These are phyloP conservation scores for Chloebia gouldiae DNA, from an alignment of 2,113 vertebrate species.

Conservation along the genomic window DNA sequence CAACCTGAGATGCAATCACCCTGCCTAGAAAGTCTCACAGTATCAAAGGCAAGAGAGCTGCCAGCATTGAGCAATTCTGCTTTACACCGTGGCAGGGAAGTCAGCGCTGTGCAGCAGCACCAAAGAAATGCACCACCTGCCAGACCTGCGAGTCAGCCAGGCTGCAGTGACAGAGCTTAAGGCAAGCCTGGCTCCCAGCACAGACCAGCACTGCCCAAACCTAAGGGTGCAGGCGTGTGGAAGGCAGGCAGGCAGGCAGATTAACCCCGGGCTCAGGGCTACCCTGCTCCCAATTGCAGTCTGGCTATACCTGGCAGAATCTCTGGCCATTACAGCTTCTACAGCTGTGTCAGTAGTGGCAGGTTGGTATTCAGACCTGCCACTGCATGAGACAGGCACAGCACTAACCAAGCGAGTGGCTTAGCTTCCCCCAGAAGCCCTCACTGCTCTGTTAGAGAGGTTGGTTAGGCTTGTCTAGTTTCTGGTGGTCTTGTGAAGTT, in stretches of 20 bases:
- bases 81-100: not conserved
- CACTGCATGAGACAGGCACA: not conserved
- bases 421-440: not conserved
- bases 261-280: no score
- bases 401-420: not conserved
- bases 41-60: not conserved
- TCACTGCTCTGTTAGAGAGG: not conserved
- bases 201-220: not conserved
- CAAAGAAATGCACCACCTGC: not conserved
- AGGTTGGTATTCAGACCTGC: not conserved
- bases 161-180: not conserved
- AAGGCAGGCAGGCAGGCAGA: not conserved
- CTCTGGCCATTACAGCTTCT: not conserved
- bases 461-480: not conserved
- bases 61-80: not conserved
- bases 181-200: not conserved
- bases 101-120: not conserved
- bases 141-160: not conserved
- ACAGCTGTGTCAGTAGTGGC: not conserved
- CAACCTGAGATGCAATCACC: not conserved
- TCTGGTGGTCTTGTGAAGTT: not conserved
- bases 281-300: fast-evolving
- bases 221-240: fast-evolving
- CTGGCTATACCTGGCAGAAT: not conserved
- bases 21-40: not conserved